A percentile compares a stretch with the other conserved stretches of the same genome.
Evolutionary conservation across 2,888 invertebrate species (phyloP).

Genomic region (Conomelus anceps): DNA sequence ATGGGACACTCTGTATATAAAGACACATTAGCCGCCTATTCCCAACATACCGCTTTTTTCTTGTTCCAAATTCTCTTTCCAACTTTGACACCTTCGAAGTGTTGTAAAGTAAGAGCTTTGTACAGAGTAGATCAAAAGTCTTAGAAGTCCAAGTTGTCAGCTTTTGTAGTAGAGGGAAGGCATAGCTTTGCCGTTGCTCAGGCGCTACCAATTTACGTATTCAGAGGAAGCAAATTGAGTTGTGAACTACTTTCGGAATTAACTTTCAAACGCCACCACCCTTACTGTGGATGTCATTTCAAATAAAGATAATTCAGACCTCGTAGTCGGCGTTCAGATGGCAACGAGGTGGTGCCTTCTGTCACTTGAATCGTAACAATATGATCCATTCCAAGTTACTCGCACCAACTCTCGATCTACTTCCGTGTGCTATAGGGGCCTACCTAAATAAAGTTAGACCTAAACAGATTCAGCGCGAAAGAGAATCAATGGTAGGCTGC

Average conservation of each 20-base stretch:
- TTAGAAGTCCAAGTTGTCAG: background rate
- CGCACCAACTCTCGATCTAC: background rate
- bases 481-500: background rate
- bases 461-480: background rate
- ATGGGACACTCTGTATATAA: too few species aligned
- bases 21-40: too few species aligned
- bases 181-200: background rate
- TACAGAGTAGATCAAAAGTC: background rate
- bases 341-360: background rate
- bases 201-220: background rate
- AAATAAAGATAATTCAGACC: background rate
- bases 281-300: background rate
- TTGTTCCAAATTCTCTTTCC: background rate
- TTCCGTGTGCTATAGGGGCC: background rate
- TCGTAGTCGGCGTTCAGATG: background rate
- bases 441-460: too few species aligned
- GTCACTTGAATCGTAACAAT: background rate
- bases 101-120: background rate
- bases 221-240: slow-evolving; percentile 8
- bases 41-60: background rate
- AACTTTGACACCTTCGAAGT: background rate
- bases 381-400: background rate
- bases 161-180: background rate
- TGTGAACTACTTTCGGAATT: slow-evolving; percentile 8
- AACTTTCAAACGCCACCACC: slow-evolving; percentile 7